Conservation (phyloP, 2,113 vertebrate genomes). For the Mesocricetus auratus region DNA sequence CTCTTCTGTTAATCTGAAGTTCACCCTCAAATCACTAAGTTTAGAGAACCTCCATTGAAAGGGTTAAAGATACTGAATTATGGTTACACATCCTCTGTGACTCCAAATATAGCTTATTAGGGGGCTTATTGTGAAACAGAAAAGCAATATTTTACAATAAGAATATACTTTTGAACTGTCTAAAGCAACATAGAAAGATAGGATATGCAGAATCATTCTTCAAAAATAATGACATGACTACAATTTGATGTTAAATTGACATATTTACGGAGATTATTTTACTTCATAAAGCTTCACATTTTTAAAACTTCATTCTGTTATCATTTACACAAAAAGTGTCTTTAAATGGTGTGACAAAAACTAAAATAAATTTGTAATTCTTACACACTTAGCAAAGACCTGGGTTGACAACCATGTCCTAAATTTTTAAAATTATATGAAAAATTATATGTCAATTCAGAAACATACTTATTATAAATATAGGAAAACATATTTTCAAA, state of each 20-base stretch:
- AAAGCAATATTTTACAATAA: background rate
- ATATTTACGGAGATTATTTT: background rate
- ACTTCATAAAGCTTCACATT: background rate
- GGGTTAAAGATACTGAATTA: background rate
- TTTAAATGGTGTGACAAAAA: background rate
- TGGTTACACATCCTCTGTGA: background rate
- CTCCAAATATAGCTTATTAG: background rate
- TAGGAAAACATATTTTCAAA: background rate
- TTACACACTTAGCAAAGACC: background rate
- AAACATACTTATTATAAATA: background rate
- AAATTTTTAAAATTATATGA: background rate
- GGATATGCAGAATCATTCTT: background rate
- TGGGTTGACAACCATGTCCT: background rate
- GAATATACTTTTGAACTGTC: background rate
- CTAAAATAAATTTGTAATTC: background rate
- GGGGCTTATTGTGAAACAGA: background rate
- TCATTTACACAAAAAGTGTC: background rate
- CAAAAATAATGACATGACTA: background rate
- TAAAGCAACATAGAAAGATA: background rate
- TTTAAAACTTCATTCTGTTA: background rate
- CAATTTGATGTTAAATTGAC: constrained; percentile 23
- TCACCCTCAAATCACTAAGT: background rate
- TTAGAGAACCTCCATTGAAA: background rate
- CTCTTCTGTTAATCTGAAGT: background rate
- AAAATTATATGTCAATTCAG: background rate